A percentile compares a stretch with the other conserved stretches of the same genome.
Evolutionary conservation across 1,140 invertebrate species (phyloP).

Genomic region (Mamestra configurata): DNA sequence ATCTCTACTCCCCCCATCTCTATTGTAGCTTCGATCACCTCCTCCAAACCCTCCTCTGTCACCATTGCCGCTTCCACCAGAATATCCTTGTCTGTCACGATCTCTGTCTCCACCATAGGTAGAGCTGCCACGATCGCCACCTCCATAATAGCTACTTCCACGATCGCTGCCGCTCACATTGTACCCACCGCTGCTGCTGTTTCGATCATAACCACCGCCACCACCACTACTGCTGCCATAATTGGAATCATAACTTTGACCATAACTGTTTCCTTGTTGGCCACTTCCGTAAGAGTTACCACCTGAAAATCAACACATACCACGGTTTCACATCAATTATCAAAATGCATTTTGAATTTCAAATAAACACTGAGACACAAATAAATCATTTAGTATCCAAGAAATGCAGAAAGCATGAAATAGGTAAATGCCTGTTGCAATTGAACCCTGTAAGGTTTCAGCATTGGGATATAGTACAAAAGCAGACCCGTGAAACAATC

Average conservation of each 20-base stretch:
- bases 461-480: too few species aligned
- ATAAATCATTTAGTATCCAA: too few species aligned
- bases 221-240: constrained; percentile 59
- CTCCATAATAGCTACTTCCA: constrained; percentile 71
- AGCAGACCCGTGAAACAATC: too few species aligned
- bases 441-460: too few species aligned
- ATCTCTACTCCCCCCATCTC: constrained; percentile 85
- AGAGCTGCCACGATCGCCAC: constrained; percentile 71
- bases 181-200: constrained; percentile 74
- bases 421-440: too few species aligned
- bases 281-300: constrained; percentile 67
- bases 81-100: constrained; percentile 76
- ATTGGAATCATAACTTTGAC: constrained; percentile 72
- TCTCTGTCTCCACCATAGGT: constrained; percentile 73
- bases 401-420: too few species aligned
- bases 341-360: too few species aligned
- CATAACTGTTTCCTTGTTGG: constrained; percentile 73
- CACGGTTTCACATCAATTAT: background rate
- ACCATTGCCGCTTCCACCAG: constrained; percentile 66
- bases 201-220: constrained; percentile 75
- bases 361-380: too few species aligned
- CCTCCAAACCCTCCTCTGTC: constrained; percentile 83
- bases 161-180: constrained; percentile 72
- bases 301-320: constrained; percentile 56
- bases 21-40: constrained; percentile 84